Percentiles rank a stretch among this genome's conserved stretches.
These are phyloP conservation scores for Ophion costatus DNA, from an alignment of 2,888 invertebrate species.

Conservation along the genomic window DNA sequence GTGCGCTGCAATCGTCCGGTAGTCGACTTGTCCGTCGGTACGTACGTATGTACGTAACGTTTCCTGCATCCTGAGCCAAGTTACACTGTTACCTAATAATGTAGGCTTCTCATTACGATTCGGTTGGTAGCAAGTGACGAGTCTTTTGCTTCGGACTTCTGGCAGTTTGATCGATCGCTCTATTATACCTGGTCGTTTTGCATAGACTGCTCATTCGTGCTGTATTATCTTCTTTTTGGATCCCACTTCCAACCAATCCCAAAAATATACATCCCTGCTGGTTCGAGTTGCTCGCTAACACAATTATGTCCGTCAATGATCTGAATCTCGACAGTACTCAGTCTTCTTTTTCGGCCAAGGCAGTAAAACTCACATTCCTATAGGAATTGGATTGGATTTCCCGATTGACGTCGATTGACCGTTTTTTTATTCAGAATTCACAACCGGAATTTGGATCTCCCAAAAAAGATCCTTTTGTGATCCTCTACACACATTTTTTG, in stretches of 20 bases:
- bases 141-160: slow-evolving; percentile 14
- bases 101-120: slow-evolving; percentile 62
- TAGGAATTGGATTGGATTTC: no score
- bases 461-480: no score
- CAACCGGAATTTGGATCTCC: no score
- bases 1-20: slow-evolving; percentile 55
- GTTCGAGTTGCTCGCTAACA: neutral
- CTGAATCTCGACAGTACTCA: no score
- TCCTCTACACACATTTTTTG: no score
- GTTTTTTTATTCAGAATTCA: neutral
- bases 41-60: neutral
- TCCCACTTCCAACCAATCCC: neutral
- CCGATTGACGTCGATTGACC: neutral
- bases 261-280: neutral
- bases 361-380: no score
- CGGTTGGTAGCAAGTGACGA: slow-evolving; percentile 53
- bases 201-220: slow-evolving; percentile 11
- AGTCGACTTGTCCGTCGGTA: slow-evolving; percentile 16
- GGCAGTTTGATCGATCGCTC: slow-evolving; percentile 54
- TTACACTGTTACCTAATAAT: slow-evolving; percentile 41
- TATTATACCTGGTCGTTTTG: slow-evolving; percentile 55
- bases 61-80: slow-evolving; percentile 19
- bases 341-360: no score
- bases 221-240: slow-evolving; percentile 20
- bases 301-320: neutral